Base-by-base conservation (phyloP, 2,113 vertebrate species). In the Heterotis niloticus region DNA sequence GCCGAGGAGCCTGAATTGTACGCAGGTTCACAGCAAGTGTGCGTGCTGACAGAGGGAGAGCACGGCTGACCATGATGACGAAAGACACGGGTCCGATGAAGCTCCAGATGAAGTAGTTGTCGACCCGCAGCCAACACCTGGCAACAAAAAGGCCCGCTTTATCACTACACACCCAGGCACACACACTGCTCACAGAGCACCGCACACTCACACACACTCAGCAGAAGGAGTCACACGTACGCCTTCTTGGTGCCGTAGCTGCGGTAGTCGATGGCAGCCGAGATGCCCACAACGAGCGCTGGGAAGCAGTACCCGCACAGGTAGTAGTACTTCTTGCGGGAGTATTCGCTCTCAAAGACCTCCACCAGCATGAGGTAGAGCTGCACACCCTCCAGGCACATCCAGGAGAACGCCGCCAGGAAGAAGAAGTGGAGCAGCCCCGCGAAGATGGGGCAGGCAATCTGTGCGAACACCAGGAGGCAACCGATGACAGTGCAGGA, bases 41-140 rank as follows among this genome's bases (percentile, higher is more conserved):
- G 64, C 10, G 12, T 54, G 69, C 20, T 28, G 28, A 14, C 29
- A 26, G 17, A 85, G 69, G 80, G 77, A 69, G 69, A 75, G 20
- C 24, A 83, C 78, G 77, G 90, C 93, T 93, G 91, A 98, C 96
- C 95, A 95, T 94, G 79, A 96, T 96, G 82, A 96, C 93, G 84
- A 96, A 96, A 83, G 95, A 96, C 80, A 96, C 96, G 0, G 96
- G 96, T 78, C 95, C 96, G 52, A 98, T 96, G 91, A 97, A 98
- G 86, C 95, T 96, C 96, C 95, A 98, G 90, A 98, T 96, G 90
- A 98, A 98, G 83, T 98, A 95, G 88, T 96, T 96, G 92, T 96
- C 96, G 86, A 96, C 94, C 77, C 95, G 83, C 84, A 98, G 91
- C 95, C 96, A 98, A 88, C 96, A 97, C 84, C 96, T 97, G 84